Evolutionary conservation across 2,888 invertebrate genomes (phyloP), one percentile per base, ranked within the genome.

Genomic region (Tortrix viridana): DNA sequence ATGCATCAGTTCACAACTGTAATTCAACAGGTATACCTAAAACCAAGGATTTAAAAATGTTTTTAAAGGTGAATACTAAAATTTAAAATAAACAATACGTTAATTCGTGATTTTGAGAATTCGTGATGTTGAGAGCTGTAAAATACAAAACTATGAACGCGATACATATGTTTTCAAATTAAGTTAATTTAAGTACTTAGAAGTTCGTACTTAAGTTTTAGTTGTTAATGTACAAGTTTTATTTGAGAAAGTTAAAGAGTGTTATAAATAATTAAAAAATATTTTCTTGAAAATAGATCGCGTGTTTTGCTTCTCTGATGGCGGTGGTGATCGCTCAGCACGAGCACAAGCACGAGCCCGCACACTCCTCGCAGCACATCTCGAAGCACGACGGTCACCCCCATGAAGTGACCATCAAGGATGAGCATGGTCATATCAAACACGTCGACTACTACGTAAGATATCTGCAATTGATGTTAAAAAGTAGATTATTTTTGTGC

Each of bases 281-380:
- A 16, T 47, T 47, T n/a, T n/a, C 9, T 26, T 16, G 16, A 26
- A 7, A 48, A 12, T 12, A 63, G 66, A 50, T 56, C 2, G 26
- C 54, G 7, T 57, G 49, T 32, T 48, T 67, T 32, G 47, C 57
- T 16, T 53, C 47, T n/a, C 44, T 60, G 14, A 26, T 46, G 5
- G 69, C 67, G 5, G 38, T 65, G n/a, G 67, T 68, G 74, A 62
- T 67, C 7, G 69, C 70, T 23, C 68, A 65, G 20, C 69, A 69
- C 6, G 65, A 67, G 3, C 32, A 77, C 79, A 75, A 52, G 23
- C 60, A 58, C n/a, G 65, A 85, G 80, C 38, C 78, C 82, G 69
- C 69, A 6, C 66, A 65, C 55, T 73, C 73, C 12, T 71, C 73
- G n/a, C 73, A 73, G 54, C 68, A 69, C 57, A 61, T 75, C 74